phyloP scores from a whole-genome alignment of 2,888 invertebrate species.

The Epistrophe eligans region DNA sequence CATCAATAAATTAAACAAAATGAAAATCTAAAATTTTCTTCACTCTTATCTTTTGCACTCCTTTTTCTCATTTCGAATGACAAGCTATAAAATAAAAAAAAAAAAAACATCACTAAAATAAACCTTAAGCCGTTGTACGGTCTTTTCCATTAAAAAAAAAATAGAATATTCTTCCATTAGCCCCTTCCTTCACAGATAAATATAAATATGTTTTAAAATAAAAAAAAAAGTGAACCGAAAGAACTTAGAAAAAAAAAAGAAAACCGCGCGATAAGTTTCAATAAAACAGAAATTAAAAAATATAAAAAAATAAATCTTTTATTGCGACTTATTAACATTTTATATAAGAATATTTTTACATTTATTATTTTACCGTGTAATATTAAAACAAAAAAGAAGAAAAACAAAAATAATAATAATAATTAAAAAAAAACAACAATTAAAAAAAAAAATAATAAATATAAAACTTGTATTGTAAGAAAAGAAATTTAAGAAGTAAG shows the following conservation, averaged over 20 bases:
- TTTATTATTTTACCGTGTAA: constrained; percentile 75
- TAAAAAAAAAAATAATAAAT: constrained; percentile 26
- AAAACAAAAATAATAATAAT: constrained; percentile 22
- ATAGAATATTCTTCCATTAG: constrained; percentile 1
- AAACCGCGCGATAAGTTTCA: constrained; percentile 47
- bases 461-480: constrained; percentile 71
- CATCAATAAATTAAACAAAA: neutral
- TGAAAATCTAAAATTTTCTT: neutral
- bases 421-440: constrained; percentile 22
- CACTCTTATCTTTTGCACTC: neutral
- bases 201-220: constrained; percentile 9
- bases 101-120: too few relatives aligned
- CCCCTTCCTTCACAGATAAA: neutral
- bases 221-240: constrained; percentile 25
- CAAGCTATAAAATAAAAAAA: constrained; percentile 25
- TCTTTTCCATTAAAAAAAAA: neutral
- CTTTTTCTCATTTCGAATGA: constrained; percentile 4
- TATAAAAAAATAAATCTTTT: constrained; percentile 33
- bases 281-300: constrained; percentile 18
- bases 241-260: constrained; percentile 24
- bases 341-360: constrained; percentile 74
- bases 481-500: constrained; percentile 60
- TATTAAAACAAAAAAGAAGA: constrained; percentile 54
- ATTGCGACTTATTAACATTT: constrained; percentile 72
- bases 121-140: constrained; percentile 20